A percentile compares a stretch with the other conserved stretches of the same genome.
Evolutionary conservation across 1,140 invertebrate genomes (phyloP).

Genomic region (Littorina saxatilis): DNA sequence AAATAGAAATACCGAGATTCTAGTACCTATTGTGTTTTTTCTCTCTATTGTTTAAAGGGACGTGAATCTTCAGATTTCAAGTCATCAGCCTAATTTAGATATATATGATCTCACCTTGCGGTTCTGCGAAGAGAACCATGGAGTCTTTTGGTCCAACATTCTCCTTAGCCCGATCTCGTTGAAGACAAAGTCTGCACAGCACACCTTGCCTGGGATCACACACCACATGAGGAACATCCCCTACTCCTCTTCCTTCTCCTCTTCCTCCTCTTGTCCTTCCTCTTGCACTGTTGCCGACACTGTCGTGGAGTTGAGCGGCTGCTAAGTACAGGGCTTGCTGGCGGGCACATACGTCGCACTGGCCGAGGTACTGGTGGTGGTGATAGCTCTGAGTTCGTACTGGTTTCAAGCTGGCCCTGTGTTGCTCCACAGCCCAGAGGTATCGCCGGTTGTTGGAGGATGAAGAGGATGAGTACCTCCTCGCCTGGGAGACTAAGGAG

Average conservation of each 20-base stretch:
- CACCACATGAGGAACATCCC: neutral
- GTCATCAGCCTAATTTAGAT: no score
- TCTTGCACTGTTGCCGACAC: neutral
- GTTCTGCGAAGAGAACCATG: slow-evolving; percentile 47
- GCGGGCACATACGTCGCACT: slow-evolving; percentile 24
- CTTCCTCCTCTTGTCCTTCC: neutral
- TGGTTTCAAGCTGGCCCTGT: neutral
- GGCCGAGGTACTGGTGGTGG: slow-evolving; percentile 22
- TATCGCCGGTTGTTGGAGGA: neutral
- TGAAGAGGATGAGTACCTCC: neutral
- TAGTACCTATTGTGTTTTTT: no score
- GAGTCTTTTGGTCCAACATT: slow-evolving; percentile 20
- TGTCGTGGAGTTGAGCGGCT: neutral
- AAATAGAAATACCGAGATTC: no score
- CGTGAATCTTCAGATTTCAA: no score
- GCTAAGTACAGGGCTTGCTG: slow-evolving; percentile 5
- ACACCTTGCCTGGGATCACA: neutral
- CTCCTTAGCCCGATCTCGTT: neutral
- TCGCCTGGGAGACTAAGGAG: neutral
- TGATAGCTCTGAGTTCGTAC: slow-evolving; percentile 17
- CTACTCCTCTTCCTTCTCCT: neutral
- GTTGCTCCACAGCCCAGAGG: slow-evolving; percentile 16
- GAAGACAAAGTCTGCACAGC: neutral
- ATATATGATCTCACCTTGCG: slow-evolving; percentile 46
- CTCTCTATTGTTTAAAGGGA: no score